Conservation (phyloP, 2,113 vertebrate genomes). For the Hemibagrus wyckioides region DNA sequence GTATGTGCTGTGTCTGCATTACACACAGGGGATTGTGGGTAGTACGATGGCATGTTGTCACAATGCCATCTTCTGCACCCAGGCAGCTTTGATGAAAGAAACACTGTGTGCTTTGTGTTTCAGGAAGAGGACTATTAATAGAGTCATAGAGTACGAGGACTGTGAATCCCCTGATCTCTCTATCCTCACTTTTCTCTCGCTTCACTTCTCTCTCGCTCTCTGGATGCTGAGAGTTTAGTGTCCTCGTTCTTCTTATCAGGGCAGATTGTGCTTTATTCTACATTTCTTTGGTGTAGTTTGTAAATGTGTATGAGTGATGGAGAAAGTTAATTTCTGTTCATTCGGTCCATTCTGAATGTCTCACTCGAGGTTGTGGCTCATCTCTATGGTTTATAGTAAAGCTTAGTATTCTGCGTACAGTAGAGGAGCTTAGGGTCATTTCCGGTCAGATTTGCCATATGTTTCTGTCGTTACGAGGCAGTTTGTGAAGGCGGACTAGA, state of each 20-base stretch:
- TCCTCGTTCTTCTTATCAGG: neutral
- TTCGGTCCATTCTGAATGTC: neutral
- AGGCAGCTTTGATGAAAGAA: slow-evolving; percentile 53
- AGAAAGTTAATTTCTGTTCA: neutral
- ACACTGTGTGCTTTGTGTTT: slow-evolving; percentile 70
- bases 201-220: neutral
- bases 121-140: slow-evolving; percentile 71
- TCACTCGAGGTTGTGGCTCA: neutral
- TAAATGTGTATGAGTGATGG: neutral
- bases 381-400: neutral
- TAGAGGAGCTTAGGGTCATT: slow-evolving; percentile 26
- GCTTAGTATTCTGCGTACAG: neutral
- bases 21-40: slow-evolving; percentile 8
- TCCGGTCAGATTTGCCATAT: slow-evolving; percentile 41
- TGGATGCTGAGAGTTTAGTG: slow-evolving; percentile 11
- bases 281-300: slow-evolving; percentile 13
- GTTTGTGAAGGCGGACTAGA: slow-evolving; percentile 18
- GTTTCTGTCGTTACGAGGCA: slow-evolving; percentile 47
- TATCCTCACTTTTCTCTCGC: neutral
- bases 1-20: slow-evolving; percentile 25
- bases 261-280: neutral
- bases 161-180: slow-evolving; percentile 36
- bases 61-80: slow-evolving; percentile 63
- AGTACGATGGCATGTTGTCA: slow-evolving; percentile 45
- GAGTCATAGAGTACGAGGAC: slow-evolving; percentile 28